Base-by-base conservation (phyloP, 2,797 vertebrate genomes). In the Centropyge bicolor region DNA sequence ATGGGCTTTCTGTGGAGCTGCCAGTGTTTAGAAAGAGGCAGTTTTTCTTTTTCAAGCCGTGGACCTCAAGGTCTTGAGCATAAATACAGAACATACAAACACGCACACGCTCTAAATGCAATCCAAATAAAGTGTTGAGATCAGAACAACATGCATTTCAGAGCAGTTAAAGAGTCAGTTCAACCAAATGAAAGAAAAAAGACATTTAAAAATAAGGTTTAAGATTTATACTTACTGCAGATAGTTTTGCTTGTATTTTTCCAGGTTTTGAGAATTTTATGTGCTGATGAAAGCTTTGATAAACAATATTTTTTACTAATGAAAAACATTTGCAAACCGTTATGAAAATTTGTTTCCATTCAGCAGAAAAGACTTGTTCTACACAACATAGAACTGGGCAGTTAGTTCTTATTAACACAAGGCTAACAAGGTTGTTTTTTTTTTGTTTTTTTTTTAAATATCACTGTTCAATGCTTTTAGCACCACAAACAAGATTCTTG, bases 131-230 rank as follows among this genome's bases (percentile, higher is more conserved):
- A 36, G 38, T 54, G 35, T 49, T 67, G 22, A 46, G 40, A 46
- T 45, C 52, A 70, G 56, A 71, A 70, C 24, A 52, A 14, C 22
- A 43, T 6, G 24, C 22, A 56, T 57, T 35, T 76, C 48, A 55
- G 17, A 38, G 49, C 74, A 66, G 52, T 59, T 27, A 38, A 27
- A 20, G 16, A 10, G 38, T 54, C 7, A 22, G 19, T 22, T 63
- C 38, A 45, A 7, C n/a, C 16, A 31, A 27, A 48, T 19, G 10
- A 14, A 49, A 31, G 2, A 11, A 8, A 36, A 11, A 5, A 38
- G 4, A 46, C 5, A 46, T 38, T 20, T 3, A 35, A 1, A 36
- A 6, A 12, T 3, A 11, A 1, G 8, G 6, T 40, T 31, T 27
- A 31, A 40, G 17, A 11, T 36, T 9, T 65, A n/a, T 8, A 13